Evolutionary conservation across 2,888 invertebrate species (phyloP).

Genomic region (Epistrophe eligans): DNA sequence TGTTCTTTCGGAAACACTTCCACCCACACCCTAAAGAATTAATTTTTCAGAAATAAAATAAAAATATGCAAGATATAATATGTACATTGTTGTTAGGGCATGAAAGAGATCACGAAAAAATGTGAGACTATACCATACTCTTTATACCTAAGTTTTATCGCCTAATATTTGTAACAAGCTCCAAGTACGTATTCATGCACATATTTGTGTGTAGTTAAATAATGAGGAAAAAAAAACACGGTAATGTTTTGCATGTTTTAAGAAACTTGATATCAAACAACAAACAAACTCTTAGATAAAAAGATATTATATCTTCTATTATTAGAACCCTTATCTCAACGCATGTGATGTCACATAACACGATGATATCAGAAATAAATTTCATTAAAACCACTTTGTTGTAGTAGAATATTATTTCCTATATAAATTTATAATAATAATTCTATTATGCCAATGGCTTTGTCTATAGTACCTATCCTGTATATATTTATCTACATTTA

Average conservation of each 20-base stretch:
- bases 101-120: too few species aligned
- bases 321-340: constrained; percentile 18
- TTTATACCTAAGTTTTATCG: too few species aligned
- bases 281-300: background rate
- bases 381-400: constrained; percentile 44
- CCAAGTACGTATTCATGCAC: too few species aligned
- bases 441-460: constrained; percentile 34
- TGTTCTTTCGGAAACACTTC: too few species aligned
- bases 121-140: too few species aligned
- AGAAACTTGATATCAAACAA: constrained; percentile 5
- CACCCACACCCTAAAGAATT: too few species aligned
- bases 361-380: constrained; percentile 62
- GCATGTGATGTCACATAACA: constrained; percentile 58
- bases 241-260: background rate
- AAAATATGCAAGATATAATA: too few species aligned
- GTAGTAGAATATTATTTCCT: constrained; percentile 32
- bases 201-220: too few species aligned
- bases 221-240: too few species aligned
- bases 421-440: constrained; percentile 46
- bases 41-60: too few species aligned
- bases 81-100: too few species aligned
- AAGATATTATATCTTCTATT: constrained; percentile 8
- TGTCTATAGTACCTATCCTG: constrained; percentile 1
- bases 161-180: too few species aligned
- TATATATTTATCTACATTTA: background rate